Evolutionary conservation across 2,113 vertebrate genomes (phyloP).

Genomic region (Bothrops jararaca): DNA sequence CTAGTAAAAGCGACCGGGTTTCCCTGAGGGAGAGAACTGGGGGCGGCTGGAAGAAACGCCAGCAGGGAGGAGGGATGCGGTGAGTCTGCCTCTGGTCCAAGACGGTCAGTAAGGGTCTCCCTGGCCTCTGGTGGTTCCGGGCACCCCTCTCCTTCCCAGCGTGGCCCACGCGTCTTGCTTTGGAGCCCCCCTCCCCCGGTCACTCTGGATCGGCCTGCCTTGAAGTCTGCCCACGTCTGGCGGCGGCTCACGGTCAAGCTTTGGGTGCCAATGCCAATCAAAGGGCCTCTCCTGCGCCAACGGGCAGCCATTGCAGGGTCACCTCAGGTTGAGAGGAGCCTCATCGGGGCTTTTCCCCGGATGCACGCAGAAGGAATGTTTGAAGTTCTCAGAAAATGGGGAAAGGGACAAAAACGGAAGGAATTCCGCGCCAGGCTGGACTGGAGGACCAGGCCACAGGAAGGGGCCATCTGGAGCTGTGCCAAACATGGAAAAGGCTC

Average conservation of each 20-base stretch:
- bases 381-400: background rate
- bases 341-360: background rate
- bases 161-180: background rate
- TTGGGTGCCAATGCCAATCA: background rate
- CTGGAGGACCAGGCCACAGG: background rate
- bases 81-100: background rate
- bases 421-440: background rate
- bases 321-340: background rate
- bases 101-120: background rate
- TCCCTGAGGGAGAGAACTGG: fast-evolving
- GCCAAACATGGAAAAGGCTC: background rate
- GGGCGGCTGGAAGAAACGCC: background rate
- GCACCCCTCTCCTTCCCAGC: background rate
- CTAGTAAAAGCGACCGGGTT: no score
- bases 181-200: no score
- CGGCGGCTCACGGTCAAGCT: background rate
- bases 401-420: background rate
- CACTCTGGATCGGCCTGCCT: background rate
- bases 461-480: background rate
- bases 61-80: background rate
- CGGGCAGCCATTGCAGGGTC: background rate
- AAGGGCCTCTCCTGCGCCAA: background rate
- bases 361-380: background rate
- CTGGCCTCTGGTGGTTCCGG: background rate
- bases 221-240: background rate